Evolutionary conservation across 2,888 invertebrate genomes (phyloP).

Genomic region (Electrophaes corylata): DNA sequence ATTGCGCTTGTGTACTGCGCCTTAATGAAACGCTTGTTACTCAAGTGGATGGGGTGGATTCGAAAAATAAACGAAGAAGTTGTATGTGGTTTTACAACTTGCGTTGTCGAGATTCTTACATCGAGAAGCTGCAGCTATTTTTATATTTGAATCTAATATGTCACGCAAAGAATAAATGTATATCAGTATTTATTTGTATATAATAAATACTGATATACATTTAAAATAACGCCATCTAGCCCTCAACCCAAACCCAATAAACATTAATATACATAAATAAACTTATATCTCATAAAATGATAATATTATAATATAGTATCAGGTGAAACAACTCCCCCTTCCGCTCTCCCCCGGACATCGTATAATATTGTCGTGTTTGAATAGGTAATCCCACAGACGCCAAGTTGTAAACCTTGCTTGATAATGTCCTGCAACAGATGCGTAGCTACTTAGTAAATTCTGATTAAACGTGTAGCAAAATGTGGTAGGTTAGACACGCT

Average conservation of each 20-base stretch:
- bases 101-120: neutral
- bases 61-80: neutral
- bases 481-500: neutral
- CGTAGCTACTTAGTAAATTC: neutral
- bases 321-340: neutral
- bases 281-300: neutral
- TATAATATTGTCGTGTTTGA: neutral
- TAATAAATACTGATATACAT: too few relatives aligned
- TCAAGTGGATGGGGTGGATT: neutral
- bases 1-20: conserved; percentile 7
- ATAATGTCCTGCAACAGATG: neutral
- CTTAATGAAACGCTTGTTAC: conserved; percentile 12
- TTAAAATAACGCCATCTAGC: too few relatives aligned
- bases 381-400: neutral
- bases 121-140: neutral
- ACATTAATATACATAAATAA: neutral
- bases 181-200: too few relatives aligned
- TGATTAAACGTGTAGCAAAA: too few relatives aligned
- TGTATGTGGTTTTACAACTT: neutral
- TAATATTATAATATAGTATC: neutral
- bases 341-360: neutral
- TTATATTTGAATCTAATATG: too few relatives aligned
- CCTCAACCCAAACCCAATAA: too few relatives aligned
- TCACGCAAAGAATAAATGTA: too few relatives aligned
- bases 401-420: neutral